phyloP scores from a whole-genome alignment of 2,888 invertebrate genomes.

The Celastrina argiolus region DNA sequence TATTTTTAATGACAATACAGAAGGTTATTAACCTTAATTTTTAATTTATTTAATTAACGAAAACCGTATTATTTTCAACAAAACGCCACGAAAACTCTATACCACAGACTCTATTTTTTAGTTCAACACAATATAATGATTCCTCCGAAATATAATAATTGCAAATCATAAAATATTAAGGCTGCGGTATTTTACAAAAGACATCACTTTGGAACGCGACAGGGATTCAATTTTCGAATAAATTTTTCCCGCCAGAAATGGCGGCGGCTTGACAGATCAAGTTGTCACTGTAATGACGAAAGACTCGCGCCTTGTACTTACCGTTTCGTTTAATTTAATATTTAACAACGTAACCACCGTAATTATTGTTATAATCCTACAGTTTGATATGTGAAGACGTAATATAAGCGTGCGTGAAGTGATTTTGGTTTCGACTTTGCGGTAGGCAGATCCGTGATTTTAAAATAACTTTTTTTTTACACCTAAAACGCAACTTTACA shows the following conservation, averaged over 20 bases:
- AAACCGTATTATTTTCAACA: too few species aligned
- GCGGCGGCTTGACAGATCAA: slow-evolving; percentile 43
- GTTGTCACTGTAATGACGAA: slow-evolving; percentile 52
- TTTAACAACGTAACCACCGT: slow-evolving; percentile 3
- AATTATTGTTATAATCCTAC: neutral
- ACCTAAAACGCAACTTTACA: too few species aligned
- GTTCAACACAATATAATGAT: neutral
- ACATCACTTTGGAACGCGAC: slow-evolving; percentile 1
- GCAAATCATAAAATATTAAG: neutral
- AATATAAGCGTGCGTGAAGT: neutral
- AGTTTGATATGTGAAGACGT: slow-evolving; percentile 3
- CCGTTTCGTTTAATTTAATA: slow-evolving; percentile 38
- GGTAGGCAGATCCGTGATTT: neutral
- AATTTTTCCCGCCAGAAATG: slow-evolving; percentile 45
- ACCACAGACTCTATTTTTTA: neutral
- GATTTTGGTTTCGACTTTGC: neutral
- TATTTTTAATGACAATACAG: too few species aligned
- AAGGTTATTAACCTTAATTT: too few species aligned
- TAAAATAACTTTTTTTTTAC: neutral
- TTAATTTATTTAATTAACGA: too few species aligned
- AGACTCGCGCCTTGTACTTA: slow-evolving; percentile 29
- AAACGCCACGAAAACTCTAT: too few species aligned
- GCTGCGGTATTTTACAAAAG: slow-evolving; percentile 4
- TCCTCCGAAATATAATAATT: neutral
- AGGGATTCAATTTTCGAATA: slow-evolving; percentile 36